phyloP scores from a whole-genome alignment of 2,888 invertebrate genomes.

The Drosophila greeni region DNA sequence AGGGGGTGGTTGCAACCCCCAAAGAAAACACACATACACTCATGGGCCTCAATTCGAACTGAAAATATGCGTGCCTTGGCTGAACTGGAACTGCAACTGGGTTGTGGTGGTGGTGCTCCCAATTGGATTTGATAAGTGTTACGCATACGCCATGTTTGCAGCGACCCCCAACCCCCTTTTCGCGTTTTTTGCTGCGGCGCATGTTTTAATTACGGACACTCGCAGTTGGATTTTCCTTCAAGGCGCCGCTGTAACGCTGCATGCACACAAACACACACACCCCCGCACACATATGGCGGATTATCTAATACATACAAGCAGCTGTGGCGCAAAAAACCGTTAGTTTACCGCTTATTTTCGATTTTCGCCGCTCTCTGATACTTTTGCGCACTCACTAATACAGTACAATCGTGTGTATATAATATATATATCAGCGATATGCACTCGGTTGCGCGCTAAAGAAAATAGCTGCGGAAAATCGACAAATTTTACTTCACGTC shows the following conservation, averaged over 20 bases:
- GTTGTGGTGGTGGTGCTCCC: constrained; percentile 13
- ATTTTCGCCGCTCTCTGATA: constrained; percentile 9
- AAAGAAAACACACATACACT: constrained; percentile 37
- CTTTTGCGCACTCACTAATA: constrained; percentile 23
- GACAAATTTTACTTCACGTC: constrained; percentile 84
- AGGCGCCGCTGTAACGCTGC: constrained; percentile 61
- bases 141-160: constrained; percentile 55
- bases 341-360: constrained; percentile 13
- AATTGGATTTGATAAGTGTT: constrained; percentile 35
- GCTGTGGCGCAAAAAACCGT: constrained; percentile 11
- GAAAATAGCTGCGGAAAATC: constrained; percentile 48
- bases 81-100: constrained; percentile 32
- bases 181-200: constrained; percentile 79
- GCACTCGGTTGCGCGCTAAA: constrained; percentile 47
- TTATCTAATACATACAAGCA: constrained; percentile 28
- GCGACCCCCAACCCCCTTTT: not conserved
- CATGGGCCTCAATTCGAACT: constrained; percentile 39
- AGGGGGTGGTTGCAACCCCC: constrained; percentile 34
- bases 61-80: constrained; percentile 41
- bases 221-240: constrained; percentile 62
- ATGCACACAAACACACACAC: constrained; percentile 4
- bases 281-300: not conserved
- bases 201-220: constrained; percentile 79
- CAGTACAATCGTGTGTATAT: constrained; percentile 1
- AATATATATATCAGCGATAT: constrained; percentile 19